Percentiles rank a stretch among this genome's conserved stretches.
Conservation (phyloP, 2,113 vertebrate genomes). For the Ophthalmolycus amberensis region DNA sequence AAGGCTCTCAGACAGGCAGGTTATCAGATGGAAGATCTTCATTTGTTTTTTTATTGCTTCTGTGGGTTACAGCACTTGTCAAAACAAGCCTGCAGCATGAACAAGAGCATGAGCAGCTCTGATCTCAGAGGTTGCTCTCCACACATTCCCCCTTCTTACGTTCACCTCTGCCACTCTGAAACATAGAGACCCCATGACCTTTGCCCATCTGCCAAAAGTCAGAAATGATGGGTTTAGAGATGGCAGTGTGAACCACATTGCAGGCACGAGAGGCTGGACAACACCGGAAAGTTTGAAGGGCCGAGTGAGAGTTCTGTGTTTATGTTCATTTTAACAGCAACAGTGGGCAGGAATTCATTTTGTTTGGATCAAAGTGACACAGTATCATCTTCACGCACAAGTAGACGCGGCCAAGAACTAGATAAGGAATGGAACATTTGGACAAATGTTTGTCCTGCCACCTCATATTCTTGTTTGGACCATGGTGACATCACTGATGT, state of each 20-base stretch:
- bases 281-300: slow-evolving; percentile 58
- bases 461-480: slow-evolving; percentile 66
- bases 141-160: slow-evolving; percentile 60
- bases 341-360: slow-evolving; percentile 79
- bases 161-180: slow-evolving; percentile 48
- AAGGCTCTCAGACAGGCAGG: slow-evolving; percentile 44
- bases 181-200: slow-evolving; percentile 48
- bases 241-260: slow-evolving; percentile 48
- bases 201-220: slow-evolving; percentile 56
- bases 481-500: slow-evolving; percentile 60
- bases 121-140: slow-evolving; percentile 23
- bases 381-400: slow-evolving; percentile 69
- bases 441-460: slow-evolving; percentile 64
- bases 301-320: slow-evolving; percentile 70
- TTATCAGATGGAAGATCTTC: slow-evolving; percentile 66
- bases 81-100: slow-evolving; percentile 64
- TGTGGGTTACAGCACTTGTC: slow-evolving; percentile 65
- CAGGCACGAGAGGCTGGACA: slow-evolving; percentile 30
- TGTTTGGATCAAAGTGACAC: slow-evolving; percentile 79
- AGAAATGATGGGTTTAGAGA: slow-evolving; percentile 54
- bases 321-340: slow-evolving; percentile 74
- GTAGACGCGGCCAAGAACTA: slow-evolving; percentile 66
- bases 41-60: slow-evolving; percentile 66
- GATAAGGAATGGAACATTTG: slow-evolving; percentile 82
- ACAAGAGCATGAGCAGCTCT: slow-evolving; percentile 35